Conservation (phyloP, 2,797 vertebrate species). For the Sparidentex hasta region DNA sequence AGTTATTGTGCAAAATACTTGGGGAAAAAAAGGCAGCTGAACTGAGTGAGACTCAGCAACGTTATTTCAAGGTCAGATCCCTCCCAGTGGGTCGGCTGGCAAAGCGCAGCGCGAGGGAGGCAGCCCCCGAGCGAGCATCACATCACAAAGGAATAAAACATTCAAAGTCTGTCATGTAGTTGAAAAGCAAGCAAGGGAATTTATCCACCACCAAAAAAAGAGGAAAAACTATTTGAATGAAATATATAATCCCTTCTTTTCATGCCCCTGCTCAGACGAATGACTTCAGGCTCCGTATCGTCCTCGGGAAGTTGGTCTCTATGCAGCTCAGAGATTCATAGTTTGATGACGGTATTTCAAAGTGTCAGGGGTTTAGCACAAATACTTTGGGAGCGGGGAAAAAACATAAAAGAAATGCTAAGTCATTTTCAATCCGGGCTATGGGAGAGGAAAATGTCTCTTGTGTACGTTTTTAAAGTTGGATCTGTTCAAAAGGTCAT, state of each 20-base stretch:
- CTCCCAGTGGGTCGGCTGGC: constrained; percentile 44
- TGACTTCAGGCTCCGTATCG: constrained; percentile 63
- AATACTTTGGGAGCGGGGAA: constrained; percentile 13
- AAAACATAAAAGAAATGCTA: constrained; percentile 68
- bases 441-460: constrained; percentile 38
- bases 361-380: constrained; percentile 65
- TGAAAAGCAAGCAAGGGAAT: constrained; percentile 69
- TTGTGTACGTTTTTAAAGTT: constrained; percentile 29
- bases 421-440: constrained; percentile 53
- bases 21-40: neutral
- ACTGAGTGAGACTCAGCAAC: constrained; percentile 4
- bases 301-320: constrained; percentile 61
- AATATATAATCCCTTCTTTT: constrained; percentile 81
- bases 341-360: constrained; percentile 77
- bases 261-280: constrained; percentile 71
- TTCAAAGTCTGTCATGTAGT: constrained; percentile 74
- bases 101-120: constrained; percentile 53
- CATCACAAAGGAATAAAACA: constrained; percentile 75
- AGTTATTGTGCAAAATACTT: neutral
- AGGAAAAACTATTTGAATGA: constrained; percentile 58
- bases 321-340: constrained; percentile 72
- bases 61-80: constrained; percentile 69
- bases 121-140: constrained; percentile 65
- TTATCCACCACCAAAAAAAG: constrained; percentile 45
- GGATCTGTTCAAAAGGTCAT: constrained; percentile 63